Evolutionary conservation across 35 echinoderm and acorn worm genomes (phyloP).

Genomic region (Patiria miniata): DNA sequence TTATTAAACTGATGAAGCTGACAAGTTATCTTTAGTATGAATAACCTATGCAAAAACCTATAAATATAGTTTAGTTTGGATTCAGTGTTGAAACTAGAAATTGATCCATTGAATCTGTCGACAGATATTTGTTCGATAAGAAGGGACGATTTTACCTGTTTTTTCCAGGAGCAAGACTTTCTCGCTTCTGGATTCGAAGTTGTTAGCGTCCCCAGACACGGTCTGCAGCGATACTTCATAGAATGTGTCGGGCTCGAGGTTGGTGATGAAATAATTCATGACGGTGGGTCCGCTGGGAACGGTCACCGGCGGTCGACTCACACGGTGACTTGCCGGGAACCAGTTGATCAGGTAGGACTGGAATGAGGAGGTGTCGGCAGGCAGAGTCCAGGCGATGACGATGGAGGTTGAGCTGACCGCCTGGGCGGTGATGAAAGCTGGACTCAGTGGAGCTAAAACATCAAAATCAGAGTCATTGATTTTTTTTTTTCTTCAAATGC

Average conservation of each 20-base stretch:
- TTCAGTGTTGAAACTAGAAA: too few relatives aligned
- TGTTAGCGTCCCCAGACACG: not conserved
- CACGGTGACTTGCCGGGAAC: not conserved
- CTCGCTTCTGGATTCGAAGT: not conserved
- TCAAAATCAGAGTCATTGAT: too few relatives aligned
- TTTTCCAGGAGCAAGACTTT: not conserved
- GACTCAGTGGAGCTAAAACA: constrained; percentile 1
- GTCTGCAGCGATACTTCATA: not conserved
- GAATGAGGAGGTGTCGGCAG: not conserved
- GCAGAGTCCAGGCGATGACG: not conserved
- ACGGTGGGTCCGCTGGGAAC: not conserved
- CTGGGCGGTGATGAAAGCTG: not conserved
- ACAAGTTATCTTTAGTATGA: too few relatives aligned
- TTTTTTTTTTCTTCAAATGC: too few relatives aligned
- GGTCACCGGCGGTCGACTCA: not conserved
- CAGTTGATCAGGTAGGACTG: not conserved
- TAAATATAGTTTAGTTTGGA: too few relatives aligned
- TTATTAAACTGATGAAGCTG: too few relatives aligned
- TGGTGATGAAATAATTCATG: not conserved
- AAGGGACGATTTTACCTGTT: not conserved
- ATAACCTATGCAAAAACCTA: too few relatives aligned
- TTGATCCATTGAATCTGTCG: too few relatives aligned
- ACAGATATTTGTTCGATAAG: too few relatives aligned
- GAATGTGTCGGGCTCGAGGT: not conserved
- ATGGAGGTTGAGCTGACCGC: not conserved